Percentiles rank a stretch among this genome's conserved stretches.
Evolutionary conservation across 2,113 vertebrate genomes (phyloP).

Genomic region (Promerops cafer): DNA sequence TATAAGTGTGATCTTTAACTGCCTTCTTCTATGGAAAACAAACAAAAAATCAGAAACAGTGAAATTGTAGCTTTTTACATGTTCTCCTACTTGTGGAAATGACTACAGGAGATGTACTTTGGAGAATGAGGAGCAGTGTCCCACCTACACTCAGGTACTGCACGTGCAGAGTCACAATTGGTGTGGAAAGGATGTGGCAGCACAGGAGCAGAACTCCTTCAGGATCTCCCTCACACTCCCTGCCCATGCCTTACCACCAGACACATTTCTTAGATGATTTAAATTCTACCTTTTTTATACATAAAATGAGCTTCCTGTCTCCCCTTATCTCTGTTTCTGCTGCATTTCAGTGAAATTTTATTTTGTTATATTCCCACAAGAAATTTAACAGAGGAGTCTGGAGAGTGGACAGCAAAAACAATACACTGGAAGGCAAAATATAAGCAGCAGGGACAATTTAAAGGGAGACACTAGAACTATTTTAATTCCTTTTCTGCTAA

Average conservation of each 20-base stretch:
- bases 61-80: not conserved
- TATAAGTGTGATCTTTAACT: not conserved
- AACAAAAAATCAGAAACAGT: not conserved
- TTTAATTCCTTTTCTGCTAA: not conserved
- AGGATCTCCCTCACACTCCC: not conserved
- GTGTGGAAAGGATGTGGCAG: not conserved
- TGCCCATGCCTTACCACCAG: not conserved
- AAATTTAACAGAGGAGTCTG: not conserved
- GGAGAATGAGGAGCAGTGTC: not conserved
- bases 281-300: not conserved
- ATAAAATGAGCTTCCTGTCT: not conserved
- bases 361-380: not conserved
- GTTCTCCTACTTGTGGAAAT: not conserved
- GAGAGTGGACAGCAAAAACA: not conserved
- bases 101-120: not conserved
- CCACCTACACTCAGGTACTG: not conserved
- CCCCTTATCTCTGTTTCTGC: not conserved
- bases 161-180: accelerated
- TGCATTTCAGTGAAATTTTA: not conserved
- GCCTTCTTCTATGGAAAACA: not conserved
- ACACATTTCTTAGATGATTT: not conserved
- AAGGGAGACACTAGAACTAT: not conserved
- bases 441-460: not conserved
- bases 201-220: not conserved
- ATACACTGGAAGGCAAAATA: not conserved